Evolutionary conservation across 1,140 invertebrate species (phyloP), one percentile per base, ranked within the genome.

Genomic region (Panonychus citri): DNA sequence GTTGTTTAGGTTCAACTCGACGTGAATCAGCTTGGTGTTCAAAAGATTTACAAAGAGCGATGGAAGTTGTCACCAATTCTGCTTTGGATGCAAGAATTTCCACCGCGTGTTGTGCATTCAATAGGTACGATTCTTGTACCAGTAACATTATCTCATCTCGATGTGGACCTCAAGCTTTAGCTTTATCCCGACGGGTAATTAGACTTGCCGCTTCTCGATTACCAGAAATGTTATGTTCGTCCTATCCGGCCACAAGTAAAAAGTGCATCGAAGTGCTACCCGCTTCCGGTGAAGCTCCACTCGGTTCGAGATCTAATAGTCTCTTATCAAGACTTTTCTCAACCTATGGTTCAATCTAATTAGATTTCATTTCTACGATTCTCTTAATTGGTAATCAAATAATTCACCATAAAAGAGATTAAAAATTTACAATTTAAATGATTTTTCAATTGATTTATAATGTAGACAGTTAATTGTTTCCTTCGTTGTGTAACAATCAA

Each of bases 61-160:
- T 65, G 15, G 64, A 65, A 55, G 54, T 56, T 28, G 27, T 64
- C n/a, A 15, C 57, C 13, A 53, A 57, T 17, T 54, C 60, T 15
- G 56, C 64, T 37, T 65, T 58, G 50, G 60, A 64, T 17, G 59
- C 62, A 27, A 56, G 64, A 17, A 61, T 65, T 5, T 61, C 64
- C 0, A 62, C 62, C 40, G 62, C 53, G 17, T 65, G 64, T 42
- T 65, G 64, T 56, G 50, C 57, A 19, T 62, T 52, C 52, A 25
- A 43, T 19, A 30, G 50, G 24, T 57, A 58, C 15, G 30, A 37
- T 43, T 24, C 53, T 13, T 65, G 64, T 53, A 60, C 60, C 15
- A 54, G 58, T 24, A 58, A 21, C 15, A 54, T 61, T 1, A 59
- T 65, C 0, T 59, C 60, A 53, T 56, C 56, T 24, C 62, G 61